Evolutionary conservation across 2,888 invertebrate species (phyloP).

Genomic region (Drosophila peninsularis): DNA sequence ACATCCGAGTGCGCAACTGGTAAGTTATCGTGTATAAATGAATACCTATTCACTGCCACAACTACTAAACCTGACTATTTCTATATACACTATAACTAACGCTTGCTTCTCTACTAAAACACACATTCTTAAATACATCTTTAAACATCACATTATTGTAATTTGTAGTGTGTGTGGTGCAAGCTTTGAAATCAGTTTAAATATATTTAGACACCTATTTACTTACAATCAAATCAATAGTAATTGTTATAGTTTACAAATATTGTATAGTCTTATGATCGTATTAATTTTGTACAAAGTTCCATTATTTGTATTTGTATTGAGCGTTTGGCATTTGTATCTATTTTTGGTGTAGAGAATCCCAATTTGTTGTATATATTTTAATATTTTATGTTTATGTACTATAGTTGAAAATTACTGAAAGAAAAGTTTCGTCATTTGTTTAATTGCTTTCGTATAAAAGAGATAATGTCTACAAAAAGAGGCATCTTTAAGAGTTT

Average conservation of each 20-base stretch:
- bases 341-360: slow-evolving; percentile 22
- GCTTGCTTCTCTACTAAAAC: slow-evolving; percentile 65
- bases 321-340: slow-evolving; percentile 41
- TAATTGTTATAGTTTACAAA: slow-evolving; percentile 22
- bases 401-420: neutral
- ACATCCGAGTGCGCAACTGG: slow-evolving; percentile 84
- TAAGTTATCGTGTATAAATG: slow-evolving; percentile 60
- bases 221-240: neutral
- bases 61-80: slow-evolving; percentile 40
- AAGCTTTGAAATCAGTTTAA: slow-evolving; percentile 41
- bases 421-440: neutral
- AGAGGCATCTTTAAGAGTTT: neutral
- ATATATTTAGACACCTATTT: slow-evolving; percentile 21
- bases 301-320: slow-evolving; percentile 38
- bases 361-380: slow-evolving; percentile 8
- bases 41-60: slow-evolving; percentile 20
- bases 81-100: slow-evolving; percentile 38
- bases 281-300: slow-evolving; percentile 45
- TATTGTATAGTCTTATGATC: slow-evolving; percentile 29
- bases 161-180: slow-evolving; percentile 63
- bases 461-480: neutral
- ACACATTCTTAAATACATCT: slow-evolving; percentile 2
- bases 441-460: slow-evolving; percentile 2
- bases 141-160: slow-evolving; percentile 21
- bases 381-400: slow-evolving; percentile 9